Conservation (phyloP, 2,888 invertebrate genomes). For the Brachynemurus nebulosus region DNA sequence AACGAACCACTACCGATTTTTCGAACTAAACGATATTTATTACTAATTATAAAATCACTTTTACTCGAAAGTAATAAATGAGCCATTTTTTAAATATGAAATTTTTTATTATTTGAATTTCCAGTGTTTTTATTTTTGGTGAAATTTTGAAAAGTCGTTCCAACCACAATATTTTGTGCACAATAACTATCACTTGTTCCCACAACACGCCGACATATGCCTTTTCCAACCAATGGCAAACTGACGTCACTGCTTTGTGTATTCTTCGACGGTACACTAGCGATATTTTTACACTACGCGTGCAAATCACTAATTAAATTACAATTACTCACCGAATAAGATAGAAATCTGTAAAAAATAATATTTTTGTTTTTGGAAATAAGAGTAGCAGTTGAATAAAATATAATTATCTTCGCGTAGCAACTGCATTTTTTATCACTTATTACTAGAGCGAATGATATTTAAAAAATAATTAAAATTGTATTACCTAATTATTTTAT, state of each 20-base stretch:
- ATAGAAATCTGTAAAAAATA: too few species aligned
- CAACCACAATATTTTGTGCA: conserved; percentile 26
- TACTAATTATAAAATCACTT: conserved; percentile 73
- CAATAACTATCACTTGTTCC: conserved; percentile 34
- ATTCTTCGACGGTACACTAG: not conserved
- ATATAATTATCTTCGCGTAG: too few species aligned
- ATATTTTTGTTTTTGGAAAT: too few species aligned
- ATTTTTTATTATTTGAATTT: conserved; percentile 25
- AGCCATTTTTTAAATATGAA: conserved; percentile 29
- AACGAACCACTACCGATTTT: conserved; percentile 99
- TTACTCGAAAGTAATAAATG: conserved; percentile 31
- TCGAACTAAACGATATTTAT: conserved; percentile 86
- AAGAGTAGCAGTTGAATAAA: too few species aligned
- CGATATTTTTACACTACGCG: too few species aligned
- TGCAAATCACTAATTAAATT: too few species aligned
- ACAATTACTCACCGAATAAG: too few species aligned
- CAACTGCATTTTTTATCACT: too few species aligned
- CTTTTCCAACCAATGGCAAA: conserved; percentile 19
- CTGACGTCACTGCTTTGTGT: conserved; percentile 7
- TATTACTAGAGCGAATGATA: too few species aligned
- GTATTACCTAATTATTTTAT: too few species aligned
- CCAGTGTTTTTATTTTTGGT: too few species aligned
- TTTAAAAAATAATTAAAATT: too few species aligned
- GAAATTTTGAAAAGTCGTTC: conserved; percentile 30
- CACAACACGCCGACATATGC: conserved; percentile 45